phyloP scores from a whole-genome alignment of 2,113 vertebrate genomes.

The Silurus meridionalis region DNA sequence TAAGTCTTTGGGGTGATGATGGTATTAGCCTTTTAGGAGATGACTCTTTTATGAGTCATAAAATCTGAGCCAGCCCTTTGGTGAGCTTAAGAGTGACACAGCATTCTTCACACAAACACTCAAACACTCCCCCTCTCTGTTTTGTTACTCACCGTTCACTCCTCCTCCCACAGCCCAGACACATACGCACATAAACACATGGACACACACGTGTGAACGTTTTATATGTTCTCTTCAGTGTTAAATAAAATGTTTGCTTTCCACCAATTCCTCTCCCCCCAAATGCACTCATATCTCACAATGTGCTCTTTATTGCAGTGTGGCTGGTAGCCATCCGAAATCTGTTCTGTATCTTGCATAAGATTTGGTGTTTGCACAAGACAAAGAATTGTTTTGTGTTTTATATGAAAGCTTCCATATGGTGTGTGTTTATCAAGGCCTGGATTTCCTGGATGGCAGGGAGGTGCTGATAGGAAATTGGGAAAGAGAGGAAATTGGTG shows the following conservation, averaged over 20 bases:
- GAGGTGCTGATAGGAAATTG: constrained; percentile 14
- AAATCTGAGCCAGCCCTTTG: constrained; percentile 19
- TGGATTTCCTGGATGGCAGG: constrained; percentile 17
- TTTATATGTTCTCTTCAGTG: background rate
- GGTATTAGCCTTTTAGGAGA: constrained; percentile 40
- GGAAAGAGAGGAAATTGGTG: background rate
- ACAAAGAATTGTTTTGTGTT: constrained; percentile 45
- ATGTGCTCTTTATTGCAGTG: constrained; percentile 36
- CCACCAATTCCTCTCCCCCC: background rate
- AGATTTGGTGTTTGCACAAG: constrained; percentile 32
- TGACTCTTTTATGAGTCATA: constrained; percentile 46
- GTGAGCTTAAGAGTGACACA: constrained; percentile 33
- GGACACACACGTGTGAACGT: background rate
- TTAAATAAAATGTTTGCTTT: constrained; percentile 25
- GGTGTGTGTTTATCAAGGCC: constrained; percentile 30
- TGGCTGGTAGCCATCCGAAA: constrained; percentile 9
- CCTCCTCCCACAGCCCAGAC: constrained; percentile 10
- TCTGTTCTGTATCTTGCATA: constrained; percentile 35
- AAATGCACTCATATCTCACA: constrained; percentile 1
- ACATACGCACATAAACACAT: constrained; percentile 23
- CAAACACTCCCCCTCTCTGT: constrained; percentile 13
- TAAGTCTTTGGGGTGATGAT: constrained; percentile 34
- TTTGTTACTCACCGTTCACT: constrained; percentile 13
- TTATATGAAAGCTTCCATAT: constrained; percentile 45
- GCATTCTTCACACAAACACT: constrained; percentile 33